Conservation (phyloP, 2,888 invertebrate genomes). For the Eutolmus rufibarbis region DNA sequence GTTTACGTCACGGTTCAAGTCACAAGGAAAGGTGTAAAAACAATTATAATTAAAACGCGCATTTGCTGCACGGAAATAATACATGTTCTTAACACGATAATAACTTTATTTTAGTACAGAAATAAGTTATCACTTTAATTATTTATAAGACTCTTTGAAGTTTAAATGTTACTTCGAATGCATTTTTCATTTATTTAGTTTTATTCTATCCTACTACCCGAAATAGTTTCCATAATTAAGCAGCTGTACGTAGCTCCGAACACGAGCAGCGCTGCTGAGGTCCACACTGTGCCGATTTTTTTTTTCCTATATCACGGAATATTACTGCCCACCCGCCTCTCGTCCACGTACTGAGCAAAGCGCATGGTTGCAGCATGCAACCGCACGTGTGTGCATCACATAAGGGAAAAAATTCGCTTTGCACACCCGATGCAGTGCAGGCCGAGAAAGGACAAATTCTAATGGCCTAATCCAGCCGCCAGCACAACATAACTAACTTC, state of each 20-base stretch:
- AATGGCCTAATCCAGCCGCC: neutral
- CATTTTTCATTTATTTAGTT: too few species aligned
- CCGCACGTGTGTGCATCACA: neutral
- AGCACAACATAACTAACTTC: neutral
- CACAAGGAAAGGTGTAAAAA: too few species aligned
- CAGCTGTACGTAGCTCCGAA: neutral
- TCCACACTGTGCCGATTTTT: neutral
- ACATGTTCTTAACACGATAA: too few species aligned
- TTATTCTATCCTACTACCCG: too few species aligned
- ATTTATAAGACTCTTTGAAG: too few species aligned
- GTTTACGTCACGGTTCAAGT: too few species aligned
- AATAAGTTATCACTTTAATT: too few species aligned
- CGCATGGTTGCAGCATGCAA: neutral
- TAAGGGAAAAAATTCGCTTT: neutral
- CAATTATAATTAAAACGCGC: too few species aligned
- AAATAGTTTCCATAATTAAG: neutral
- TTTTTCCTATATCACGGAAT: neutral
- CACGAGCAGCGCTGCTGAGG: neutral
- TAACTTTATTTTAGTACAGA: too few species aligned
- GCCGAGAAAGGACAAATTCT: neutral
- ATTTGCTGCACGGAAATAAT: too few species aligned
- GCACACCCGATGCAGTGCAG: neutral
- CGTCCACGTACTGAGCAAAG: neutral
- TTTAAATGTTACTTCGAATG: too few species aligned
- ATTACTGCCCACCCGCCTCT: neutral